These are phyloP conservation scores for Malaclemys terrapin DNA, from an alignment of 2,113 vertebrate genomes.

Conservation along the genomic window DNA sequence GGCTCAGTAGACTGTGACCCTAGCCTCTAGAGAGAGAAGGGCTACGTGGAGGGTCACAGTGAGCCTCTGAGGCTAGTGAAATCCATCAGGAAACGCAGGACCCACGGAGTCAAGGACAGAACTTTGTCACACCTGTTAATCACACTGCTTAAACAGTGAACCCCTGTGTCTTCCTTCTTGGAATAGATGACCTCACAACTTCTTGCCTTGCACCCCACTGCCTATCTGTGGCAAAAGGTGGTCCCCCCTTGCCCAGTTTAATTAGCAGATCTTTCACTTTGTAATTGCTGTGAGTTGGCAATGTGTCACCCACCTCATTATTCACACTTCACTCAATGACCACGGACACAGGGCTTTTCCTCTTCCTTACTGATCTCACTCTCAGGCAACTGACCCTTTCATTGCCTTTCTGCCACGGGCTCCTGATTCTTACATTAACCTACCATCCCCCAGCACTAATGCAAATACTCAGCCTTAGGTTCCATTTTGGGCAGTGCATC, in stretches of 20 bases:
- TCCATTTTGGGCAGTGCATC: background rate
- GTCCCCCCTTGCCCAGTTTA: background rate
- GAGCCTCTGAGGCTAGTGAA: too few relatives aligned
- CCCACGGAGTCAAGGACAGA: too few relatives aligned
- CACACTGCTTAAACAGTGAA: background rate
- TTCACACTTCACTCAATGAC: background rate
- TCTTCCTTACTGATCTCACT: background rate
- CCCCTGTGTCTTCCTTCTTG: background rate
- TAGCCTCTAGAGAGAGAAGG: too few relatives aligned
- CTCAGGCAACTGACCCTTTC: background rate
- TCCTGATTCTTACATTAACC: background rate
- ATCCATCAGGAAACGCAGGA: too few relatives aligned
- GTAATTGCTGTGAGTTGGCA: background rate
- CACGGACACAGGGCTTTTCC: background rate
- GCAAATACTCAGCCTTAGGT: background rate
- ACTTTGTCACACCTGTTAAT: background rate
- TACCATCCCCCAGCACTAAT: background rate
- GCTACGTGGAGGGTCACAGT: too few relatives aligned
- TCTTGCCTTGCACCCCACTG: background rate
- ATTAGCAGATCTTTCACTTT: background rate
- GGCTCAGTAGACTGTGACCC: too few relatives aligned
- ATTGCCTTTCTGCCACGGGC: background rate
- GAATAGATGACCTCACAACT: background rate
- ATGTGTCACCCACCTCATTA: background rate
- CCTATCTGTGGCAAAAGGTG: background rate